A percentile compares a stretch with the other conserved stretches of the same genome.
phyloP scores from a whole-genome alignment of 1,140 invertebrate species.

The Calosoma granatense region DNA sequence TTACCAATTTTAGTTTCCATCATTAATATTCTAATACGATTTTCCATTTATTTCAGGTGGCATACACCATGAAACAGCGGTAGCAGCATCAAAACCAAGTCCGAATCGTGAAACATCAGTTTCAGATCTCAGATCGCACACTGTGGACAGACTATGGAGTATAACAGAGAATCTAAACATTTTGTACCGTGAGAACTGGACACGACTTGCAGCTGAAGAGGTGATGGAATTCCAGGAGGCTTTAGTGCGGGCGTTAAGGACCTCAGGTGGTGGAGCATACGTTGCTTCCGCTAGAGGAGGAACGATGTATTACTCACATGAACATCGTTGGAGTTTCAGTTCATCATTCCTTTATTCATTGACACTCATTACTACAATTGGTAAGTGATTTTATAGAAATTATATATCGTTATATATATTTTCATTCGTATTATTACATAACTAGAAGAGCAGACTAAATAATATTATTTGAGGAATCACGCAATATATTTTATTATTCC shows the following conservation, averaged over 20 bases:
- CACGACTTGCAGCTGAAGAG: slow-evolving; percentile 68
- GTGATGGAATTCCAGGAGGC: slow-evolving; percentile 71
- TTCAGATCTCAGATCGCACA: slow-evolving; percentile 39
- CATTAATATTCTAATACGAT: neutral
- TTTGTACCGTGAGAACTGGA: slow-evolving; percentile 92
- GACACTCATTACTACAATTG: slow-evolving; percentile 92
- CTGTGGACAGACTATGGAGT: slow-evolving; percentile 79
- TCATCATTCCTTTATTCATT: slow-evolving; percentile 89
- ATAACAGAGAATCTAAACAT: slow-evolving; percentile 91
- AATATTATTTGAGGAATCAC: too few relatives aligned
- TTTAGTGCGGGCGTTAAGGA: slow-evolving; percentile 36
- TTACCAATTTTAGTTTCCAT: too few relatives aligned
- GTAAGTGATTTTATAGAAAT: slow-evolving; percentile 56
- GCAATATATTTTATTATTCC: too few relatives aligned
- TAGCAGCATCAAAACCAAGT: slow-evolving; percentile 49
- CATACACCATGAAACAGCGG: slow-evolving; percentile 38
- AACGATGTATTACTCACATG: slow-evolving; percentile 34
- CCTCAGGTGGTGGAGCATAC: slow-evolving; percentile 21
- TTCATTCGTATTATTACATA: too few relatives aligned
- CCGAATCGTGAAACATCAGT: slow-evolving; percentile 29
- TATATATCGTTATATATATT: too few relatives aligned
- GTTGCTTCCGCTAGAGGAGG: slow-evolving; percentile 18
- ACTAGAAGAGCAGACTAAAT: too few relatives aligned
- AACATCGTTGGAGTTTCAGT: slow-evolving; percentile 79
- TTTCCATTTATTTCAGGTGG: slow-evolving; percentile 16